Base-by-base conservation (phyloP, 2,888 invertebrate genomes). In the Coecobrya sp. region DNA sequence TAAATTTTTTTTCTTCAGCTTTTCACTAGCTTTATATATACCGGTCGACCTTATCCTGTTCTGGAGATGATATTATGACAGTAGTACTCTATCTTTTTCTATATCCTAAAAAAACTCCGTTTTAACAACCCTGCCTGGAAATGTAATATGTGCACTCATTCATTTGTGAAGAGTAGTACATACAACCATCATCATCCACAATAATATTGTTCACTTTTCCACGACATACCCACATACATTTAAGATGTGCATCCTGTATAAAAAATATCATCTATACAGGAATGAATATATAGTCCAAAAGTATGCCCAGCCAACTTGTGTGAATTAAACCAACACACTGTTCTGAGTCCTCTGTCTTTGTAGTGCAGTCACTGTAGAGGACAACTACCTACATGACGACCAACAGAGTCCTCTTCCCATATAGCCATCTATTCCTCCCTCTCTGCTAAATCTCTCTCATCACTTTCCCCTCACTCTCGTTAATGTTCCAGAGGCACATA, bases 401-500 rank as follows among this genome's bases (percentile, higher is more conserved):
- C 49, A 30, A 42, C 65, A 25, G 16, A 76, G 22, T 19, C 7
- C 55, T 30, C 30, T n/a, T 55, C 52, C 27, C n/a, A 55, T 16
- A 52, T 52, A 79, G 49, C 10, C 7, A 42, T 10, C 27, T 55
- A 25, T 55, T 52, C 10, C 62, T 81, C 42, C 19, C 65, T 45
- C 65, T 45, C 82, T 84, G 89, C 19, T 73, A 73, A 65, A 89
- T 84, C 84, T 89, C 89, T 59, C 55, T 89, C 84, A 84, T 89
- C 89, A 73, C 89, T 89, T 89, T 89, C 84, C 84, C 89, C 65
- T 82, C 84, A 16, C 76, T 62, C 86, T 87, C 87, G 45, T 42
- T 76, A 65, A 55, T 87, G 70, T 73, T 87, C 19, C 59, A 81
- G 36, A 55, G 36, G 55, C 81, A 11, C 81, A 81, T 81, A 81